Conservation (phyloP, 2,113 vertebrate genomes). For the Dromiciops gliroides region DNA sequence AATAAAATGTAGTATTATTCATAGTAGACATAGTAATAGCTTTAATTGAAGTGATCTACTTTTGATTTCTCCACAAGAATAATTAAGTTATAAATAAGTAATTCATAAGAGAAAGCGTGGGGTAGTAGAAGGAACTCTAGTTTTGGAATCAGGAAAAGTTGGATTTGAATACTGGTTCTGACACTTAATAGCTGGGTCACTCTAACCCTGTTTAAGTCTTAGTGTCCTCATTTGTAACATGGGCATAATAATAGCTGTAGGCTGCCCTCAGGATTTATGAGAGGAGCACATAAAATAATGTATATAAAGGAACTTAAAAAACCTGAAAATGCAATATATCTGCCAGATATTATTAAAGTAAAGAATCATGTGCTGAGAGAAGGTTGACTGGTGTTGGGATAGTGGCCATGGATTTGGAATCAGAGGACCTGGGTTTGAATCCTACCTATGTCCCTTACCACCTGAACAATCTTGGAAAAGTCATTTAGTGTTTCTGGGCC, state of each 20-base stretch:
- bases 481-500: not conserved
- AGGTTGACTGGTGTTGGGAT: not conserved
- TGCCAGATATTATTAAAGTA: not conserved
- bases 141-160: not conserved
- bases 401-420: not conserved
- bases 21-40: not conserved
- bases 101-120: not conserved
- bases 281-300: not conserved
- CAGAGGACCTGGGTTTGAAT: not conserved
- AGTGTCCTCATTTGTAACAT: not conserved
- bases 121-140: not conserved
- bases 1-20: not conserved
- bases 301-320: not conserved
- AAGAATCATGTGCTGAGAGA: not conserved
- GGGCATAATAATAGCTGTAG: not conserved
- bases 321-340: not conserved
- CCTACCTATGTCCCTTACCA: not conserved
- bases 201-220: not conserved
- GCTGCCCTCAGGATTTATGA: not conserved
- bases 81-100: constrained; percentile 2
- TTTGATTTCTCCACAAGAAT: not conserved
- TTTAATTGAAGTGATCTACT: not conserved
- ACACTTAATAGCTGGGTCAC: not conserved
- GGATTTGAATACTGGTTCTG: not conserved
- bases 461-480: not conserved